phyloP scores from a whole-genome alignment of 2,888 invertebrate species.

The Liopterus haemorrhoidalis region DNA sequence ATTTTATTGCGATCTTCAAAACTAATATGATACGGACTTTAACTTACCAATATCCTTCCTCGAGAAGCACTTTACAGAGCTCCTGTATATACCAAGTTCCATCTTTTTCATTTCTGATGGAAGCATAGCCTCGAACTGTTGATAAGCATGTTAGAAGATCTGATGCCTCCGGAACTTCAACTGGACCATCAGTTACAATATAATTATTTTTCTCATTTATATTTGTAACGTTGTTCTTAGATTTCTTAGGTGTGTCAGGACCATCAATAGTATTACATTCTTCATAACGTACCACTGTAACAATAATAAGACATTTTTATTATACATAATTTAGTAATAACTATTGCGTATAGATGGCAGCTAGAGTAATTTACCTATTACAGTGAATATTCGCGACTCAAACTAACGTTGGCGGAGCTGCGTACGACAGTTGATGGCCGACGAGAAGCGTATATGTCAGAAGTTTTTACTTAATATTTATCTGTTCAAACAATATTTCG shows the following conservation, averaged over 20 bases:
- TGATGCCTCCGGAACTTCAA: conserved; percentile 30
- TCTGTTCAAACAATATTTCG: no score
- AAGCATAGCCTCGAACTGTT: conserved; percentile 41
- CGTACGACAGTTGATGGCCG: no score
- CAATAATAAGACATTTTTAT: no score
- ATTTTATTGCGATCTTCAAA: no score
- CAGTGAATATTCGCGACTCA: no score
- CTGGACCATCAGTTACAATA: conserved; percentile 30
- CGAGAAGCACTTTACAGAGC: conserved; percentile 37
- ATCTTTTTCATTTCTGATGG: conserved; percentile 37
- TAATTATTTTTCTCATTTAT: no score
- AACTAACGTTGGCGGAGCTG: no score
- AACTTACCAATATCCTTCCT: conserved; percentile 33
- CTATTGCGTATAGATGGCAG: no score
- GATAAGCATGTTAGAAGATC: conserved; percentile 41
- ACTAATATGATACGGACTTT: conserved; percentile 5
- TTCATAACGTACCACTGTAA: not conserved
- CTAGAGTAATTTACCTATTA: no score
- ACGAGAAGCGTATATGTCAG: no score
- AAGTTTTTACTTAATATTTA: no score
- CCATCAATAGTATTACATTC: conserved; percentile 1
- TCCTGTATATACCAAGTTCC: conserved; percentile 44
- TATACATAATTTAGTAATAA: no score
- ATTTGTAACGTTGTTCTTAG: not conserved
- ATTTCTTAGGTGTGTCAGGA: not conserved